A percentile compares a stretch with the other conserved stretches of the same genome.
phyloP scores from a whole-genome alignment of 1,140 invertebrate species.

The Drosophila suzukii region DNA sequence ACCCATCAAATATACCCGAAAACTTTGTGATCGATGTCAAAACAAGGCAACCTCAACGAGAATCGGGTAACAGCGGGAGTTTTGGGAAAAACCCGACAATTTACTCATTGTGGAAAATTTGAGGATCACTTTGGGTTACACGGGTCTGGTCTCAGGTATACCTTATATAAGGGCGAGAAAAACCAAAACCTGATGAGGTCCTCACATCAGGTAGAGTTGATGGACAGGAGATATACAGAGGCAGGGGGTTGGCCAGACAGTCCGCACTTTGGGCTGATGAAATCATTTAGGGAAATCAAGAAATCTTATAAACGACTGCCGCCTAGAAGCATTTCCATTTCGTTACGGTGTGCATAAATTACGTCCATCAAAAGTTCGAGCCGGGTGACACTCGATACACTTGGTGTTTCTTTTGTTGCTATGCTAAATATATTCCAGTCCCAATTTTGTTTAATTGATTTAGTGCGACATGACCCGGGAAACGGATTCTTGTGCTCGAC shows the following conservation, averaged over 20 bases:
- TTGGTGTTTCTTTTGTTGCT: constrained; percentile 16
- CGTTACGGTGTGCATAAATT: constrained; percentile 68
- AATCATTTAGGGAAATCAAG: constrained; percentile 77
- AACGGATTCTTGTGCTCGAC: constrained; percentile 6
- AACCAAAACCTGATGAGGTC: constrained; percentile 32
- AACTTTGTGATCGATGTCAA: constrained; percentile 51
- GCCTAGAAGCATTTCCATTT: constrained; percentile 27
- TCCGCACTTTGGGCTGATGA: constrained; percentile 68
- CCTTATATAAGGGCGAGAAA: constrained; percentile 3
- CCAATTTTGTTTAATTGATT: constrained; percentile 72
- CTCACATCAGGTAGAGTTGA: constrained; percentile 51
- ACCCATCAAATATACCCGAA: constrained; percentile 12
- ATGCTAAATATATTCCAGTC: constrained; percentile 51
- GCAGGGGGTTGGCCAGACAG: constrained; percentile 19
- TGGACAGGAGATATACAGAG: constrained; percentile 5
- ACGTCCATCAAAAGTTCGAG: constrained; percentile 34
- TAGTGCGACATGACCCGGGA: constrained; percentile 58
- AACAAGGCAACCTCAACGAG: constrained; percentile 51
- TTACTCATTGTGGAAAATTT: constrained; percentile 78
- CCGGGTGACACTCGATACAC: constrained; percentile 23
- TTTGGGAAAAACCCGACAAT: constrained; percentile 56
- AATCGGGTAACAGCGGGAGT: constrained; percentile 7
- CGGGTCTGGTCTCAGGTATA: constrained; percentile 7
- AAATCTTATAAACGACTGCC: constrained; percentile 17
- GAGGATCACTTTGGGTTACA: constrained; percentile 53